These are phyloP conservation scores for Tanytarsus gracilentus DNA, from an alignment of 2,888 invertebrate species.

Conservation along the genomic window DNA sequence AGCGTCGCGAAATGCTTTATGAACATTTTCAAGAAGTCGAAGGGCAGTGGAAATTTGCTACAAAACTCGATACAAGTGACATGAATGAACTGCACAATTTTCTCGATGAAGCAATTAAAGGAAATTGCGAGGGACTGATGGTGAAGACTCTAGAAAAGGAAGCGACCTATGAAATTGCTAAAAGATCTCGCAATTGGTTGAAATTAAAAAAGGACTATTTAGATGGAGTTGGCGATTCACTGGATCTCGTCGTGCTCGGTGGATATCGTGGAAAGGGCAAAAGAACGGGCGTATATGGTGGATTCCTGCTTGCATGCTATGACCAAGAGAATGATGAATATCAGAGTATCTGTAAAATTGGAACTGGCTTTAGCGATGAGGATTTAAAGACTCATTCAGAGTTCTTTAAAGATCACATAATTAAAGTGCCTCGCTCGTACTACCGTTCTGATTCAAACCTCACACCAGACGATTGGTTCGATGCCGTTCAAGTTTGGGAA, in stretches of 20 bases:
- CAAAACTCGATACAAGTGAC: constrained; percentile 65
- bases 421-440: constrained; percentile 66
- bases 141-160: constrained; percentile 82
- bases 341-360: constrained; percentile 84
- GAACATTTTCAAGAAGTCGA: constrained; percentile 60
- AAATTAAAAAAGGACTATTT: constrained; percentile 97
- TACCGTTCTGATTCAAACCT: constrained; percentile 66
- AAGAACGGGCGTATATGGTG: constrained; percentile 86
- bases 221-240: constrained; percentile 90
- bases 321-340: constrained; percentile 83
- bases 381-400: constrained; percentile 68
- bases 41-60: constrained; percentile 86
- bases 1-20: constrained; percentile 62
- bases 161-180: constrained; percentile 95
- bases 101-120: constrained; percentile 88
- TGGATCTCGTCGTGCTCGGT: constrained; percentile 93
- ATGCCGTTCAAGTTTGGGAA: constrained; percentile 85
- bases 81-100: constrained; percentile 91
- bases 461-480: constrained; percentile 84
- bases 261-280: constrained; percentile 90
- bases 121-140: constrained; percentile 98
- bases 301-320: constrained; percentile 89
- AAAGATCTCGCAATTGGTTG: constrained; percentile 87
- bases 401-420: constrained; percentile 64
- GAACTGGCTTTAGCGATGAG: constrained; percentile 83